These are phyloP conservation scores for Enteromius viviparus DNA, from an alignment of 2,797 vertebrate genomes.

Conservation along the genomic window DNA sequence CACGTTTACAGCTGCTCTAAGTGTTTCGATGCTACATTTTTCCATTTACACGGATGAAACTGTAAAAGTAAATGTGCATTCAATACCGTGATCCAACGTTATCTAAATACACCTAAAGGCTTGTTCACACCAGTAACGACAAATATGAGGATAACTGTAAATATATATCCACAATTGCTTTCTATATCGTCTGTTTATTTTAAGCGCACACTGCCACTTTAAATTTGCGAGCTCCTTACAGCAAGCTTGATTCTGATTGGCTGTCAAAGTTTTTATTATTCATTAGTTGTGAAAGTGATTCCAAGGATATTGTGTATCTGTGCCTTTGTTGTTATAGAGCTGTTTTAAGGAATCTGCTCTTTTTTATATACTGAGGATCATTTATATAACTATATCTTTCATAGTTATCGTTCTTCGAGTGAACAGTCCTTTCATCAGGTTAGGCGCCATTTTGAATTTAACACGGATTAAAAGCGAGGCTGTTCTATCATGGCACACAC, in stretches of 20 bases:
- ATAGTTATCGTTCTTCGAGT: background rate
- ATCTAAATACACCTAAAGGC: background rate
- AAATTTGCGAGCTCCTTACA: background rate
- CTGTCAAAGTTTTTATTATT: background rate
- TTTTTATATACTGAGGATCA: background rate
- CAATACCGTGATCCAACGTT: background rate
- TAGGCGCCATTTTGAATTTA: background rate
- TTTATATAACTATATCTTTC: background rate
- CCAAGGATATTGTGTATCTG: background rate
- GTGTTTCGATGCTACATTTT: slow-evolving; percentile 47
- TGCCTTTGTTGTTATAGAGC: too few relatives aligned
- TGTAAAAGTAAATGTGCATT: slow-evolving; percentile 23
- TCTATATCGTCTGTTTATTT: too few relatives aligned
- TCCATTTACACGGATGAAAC: background rate
- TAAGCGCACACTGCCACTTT: background rate
- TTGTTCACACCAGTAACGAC: background rate
- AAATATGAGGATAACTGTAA: background rate
- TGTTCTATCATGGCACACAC: background rate
- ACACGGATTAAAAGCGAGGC: background rate
- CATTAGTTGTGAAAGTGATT: background rate
- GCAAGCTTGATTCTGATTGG: background rate
- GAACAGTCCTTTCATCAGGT: background rate
- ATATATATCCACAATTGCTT: too few relatives aligned
- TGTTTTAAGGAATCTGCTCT: too few relatives aligned
- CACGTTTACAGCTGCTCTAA: slow-evolving; percentile 31